A percentile compares a stretch with the other conserved stretches of the same genome.
phyloP scores from a whole-genome alignment of 1,140 invertebrate genomes.

The Bombus pascuorum region DNA sequence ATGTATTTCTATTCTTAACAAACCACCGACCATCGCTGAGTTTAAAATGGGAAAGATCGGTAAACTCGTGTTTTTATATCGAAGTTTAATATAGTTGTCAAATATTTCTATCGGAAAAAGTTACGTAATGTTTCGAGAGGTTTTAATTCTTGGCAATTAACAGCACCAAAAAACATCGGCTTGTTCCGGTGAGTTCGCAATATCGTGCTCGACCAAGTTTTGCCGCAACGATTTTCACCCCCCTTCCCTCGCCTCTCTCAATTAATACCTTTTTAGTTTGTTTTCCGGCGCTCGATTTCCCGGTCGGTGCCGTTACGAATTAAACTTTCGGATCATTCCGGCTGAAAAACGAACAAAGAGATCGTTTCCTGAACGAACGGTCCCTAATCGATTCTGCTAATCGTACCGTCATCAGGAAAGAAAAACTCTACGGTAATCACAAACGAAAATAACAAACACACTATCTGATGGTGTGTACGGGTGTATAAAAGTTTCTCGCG shows the following conservation, averaged over 20 bases:
- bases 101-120: not conserved
- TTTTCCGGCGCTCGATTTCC: conserved; percentile 12
- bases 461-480: not conserved
- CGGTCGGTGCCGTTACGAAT: not conserved
- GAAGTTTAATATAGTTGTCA: not conserved
- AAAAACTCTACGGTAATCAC: not conserved
- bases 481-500: conserved; percentile 16
- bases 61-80: not conserved
- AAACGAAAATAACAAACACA: not conserved
- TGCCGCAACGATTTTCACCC: not conserved
- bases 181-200: not conserved
- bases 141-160: conserved; percentile 19
- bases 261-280: conserved; percentile 29
- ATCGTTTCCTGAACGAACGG: not conserved
- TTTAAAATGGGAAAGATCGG: not conserved
- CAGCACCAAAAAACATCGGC: not conserved
- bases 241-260: not conserved
- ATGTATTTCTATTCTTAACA: not conserved
- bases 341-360: not conserved
- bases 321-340: conserved; percentile 24
- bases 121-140: not conserved
- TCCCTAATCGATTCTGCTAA: not conserved
- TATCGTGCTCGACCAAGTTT: conserved; percentile 17
- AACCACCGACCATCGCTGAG: not conserved
- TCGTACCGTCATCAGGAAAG: conserved; percentile 6